A percentile compares a stretch with the other conserved stretches of the same genome.
Conservation (phyloP, 2,797 vertebrate species). For the Epinephelus awoara region DNA sequence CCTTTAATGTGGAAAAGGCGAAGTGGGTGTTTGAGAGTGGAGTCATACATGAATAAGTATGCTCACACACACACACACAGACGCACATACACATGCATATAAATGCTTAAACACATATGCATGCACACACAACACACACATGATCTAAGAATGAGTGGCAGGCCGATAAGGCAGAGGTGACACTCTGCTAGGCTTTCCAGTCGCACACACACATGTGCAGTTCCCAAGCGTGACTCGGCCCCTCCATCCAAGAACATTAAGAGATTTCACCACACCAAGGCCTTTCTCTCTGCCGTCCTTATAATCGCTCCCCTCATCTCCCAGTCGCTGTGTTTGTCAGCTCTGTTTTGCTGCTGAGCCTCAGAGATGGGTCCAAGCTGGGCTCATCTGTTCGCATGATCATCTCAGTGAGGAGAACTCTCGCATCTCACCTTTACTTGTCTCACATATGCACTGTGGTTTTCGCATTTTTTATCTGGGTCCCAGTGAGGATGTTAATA, state of each 20-base stretch:
- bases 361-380: slow-evolving; percentile 56
- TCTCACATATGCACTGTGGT: slow-evolving; percentile 52
- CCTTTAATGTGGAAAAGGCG: slow-evolving; percentile 21
- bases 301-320: slow-evolving; percentile 73
- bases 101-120: slow-evolving; percentile 34
- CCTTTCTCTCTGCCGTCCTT: slow-evolving; percentile 50
- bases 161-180: slow-evolving; percentile 63
- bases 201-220: slow-evolving; percentile 28
- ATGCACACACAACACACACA: slow-evolving; percentile 42
- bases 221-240: slow-evolving; percentile 61
- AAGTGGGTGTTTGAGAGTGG: slow-evolving; percentile 16
- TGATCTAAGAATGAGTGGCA: slow-evolving; percentile 68
- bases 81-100: slow-evolving; percentile 25
- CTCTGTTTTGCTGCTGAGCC: slow-evolving; percentile 66
- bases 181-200: slow-evolving; percentile 58
- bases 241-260: slow-evolving; percentile 77
- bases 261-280: slow-evolving; percentile 69
- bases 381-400: slow-evolving; percentile 73
- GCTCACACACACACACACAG: slow-evolving; percentile 11
- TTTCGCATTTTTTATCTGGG: slow-evolving; percentile 62
- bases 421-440: slow-evolving; percentile 76
- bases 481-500: slow-evolving; percentile 53
- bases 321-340: slow-evolving; percentile 65
- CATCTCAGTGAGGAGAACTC: slow-evolving; percentile 66
- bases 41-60: slow-evolving; percentile 26